Conservation (phyloP, 1,140 invertebrate species). For the Drosophila fuyamai region DNA sequence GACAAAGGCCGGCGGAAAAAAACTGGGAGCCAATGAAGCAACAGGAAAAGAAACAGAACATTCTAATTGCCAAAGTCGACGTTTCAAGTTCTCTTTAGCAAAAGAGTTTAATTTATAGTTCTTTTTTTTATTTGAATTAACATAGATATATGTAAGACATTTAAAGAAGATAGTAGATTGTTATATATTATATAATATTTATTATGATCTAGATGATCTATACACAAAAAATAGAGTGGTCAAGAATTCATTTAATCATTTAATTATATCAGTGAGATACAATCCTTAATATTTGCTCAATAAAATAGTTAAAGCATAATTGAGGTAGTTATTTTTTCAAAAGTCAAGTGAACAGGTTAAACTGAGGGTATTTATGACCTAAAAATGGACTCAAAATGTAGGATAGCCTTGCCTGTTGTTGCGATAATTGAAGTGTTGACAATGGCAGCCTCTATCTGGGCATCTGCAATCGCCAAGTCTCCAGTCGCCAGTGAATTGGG, state of each 20-base stretch:
- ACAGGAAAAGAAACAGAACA: slow-evolving; percentile 2
- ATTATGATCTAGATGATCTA: too few species aligned
- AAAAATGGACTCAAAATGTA: background rate
- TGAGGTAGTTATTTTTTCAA: too few species aligned
- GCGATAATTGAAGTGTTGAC: slow-evolving; percentile 57
- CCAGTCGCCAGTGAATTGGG: slow-evolving; percentile 9
- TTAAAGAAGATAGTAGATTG: too few species aligned
- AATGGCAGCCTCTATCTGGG: slow-evolving; percentile 11
- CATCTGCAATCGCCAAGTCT: slow-evolving; percentile 26
- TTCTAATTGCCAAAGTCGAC: background rate
- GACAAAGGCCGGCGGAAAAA: background rate
- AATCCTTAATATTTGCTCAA: too few species aligned
- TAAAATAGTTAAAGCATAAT: too few species aligned
- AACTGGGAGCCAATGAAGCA: background rate
- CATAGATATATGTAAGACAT: too few species aligned
- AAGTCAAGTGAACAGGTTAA: too few species aligned
- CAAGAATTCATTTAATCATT: too few species aligned
- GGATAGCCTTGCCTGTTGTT: slow-evolving; percentile 32
- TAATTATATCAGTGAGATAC: too few species aligned
- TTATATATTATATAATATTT: too few species aligned
- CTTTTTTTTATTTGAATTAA: background rate
- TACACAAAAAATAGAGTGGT: too few species aligned
- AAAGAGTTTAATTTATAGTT: too few species aligned
- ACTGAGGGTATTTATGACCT: background rate
- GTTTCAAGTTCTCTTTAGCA: background rate